Base-by-base conservation (phyloP, 2,888 invertebrate species). In the Galeopsomyia nigrocyanea region DNA sequence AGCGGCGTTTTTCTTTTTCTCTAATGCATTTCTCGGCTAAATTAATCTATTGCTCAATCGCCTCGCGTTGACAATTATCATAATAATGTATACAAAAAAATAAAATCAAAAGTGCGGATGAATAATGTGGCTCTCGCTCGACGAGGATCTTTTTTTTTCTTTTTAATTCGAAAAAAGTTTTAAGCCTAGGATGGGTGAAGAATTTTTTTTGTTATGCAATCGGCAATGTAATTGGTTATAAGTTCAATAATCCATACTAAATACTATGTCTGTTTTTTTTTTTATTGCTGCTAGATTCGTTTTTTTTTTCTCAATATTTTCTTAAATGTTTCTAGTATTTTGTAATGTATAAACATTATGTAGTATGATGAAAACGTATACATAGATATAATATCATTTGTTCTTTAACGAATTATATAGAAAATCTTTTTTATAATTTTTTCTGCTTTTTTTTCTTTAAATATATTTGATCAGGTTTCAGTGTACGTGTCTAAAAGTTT, bases 291-390 rank as follows among this genome's bases (percentile, higher is more conserved):
- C 39, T 39, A 39, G 5, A 39, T 39, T 39, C 39, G 39, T 39
- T 55, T 47, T 17, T 26, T 7, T 19, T 46, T 49, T 56, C n/a
- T 17, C 31, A 19, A 50, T 57, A 31, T 31, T 66, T 50, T 46
- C 14, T 53, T 9, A 17, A 9, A 51, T 19, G 13, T 31, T 67
- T 17, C 7, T 53, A 39, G 13, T 47, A 7, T 51, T 55, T 22
- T n/a, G 46, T 63, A 56, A 13, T 56, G 31, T 71, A 64, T 71
- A 60, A 71, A 55, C 55, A 22, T 46, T 67, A 60, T 71, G 61
- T 66, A 66, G 66, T 5, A 71, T 66, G 58, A 71, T 71, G 58
- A 71, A 67, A 67, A 71, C 56, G 61, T 67, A 67, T 64, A 57
- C 67, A 39, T 62, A 67, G 62, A 67, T 7, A 9, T 65, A 56